Percentiles rank a stretch among this genome's conserved stretches.
Conservation (phyloP, 2,113 vertebrate genomes). For the Bos indicus region DNA sequence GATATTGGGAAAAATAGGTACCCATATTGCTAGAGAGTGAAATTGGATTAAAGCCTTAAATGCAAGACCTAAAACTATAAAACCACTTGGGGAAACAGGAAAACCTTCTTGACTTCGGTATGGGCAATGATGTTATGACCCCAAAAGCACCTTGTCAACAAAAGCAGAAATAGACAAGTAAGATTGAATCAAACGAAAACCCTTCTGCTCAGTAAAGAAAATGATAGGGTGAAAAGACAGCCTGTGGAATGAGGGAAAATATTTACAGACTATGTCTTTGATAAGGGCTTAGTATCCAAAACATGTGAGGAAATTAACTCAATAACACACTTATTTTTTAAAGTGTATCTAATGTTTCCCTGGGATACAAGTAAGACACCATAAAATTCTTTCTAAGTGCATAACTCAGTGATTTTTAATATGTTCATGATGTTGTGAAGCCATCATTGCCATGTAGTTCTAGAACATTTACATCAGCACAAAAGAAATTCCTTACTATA, state of each 20-base stretch:
- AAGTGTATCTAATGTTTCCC: neutral
- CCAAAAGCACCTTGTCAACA: neutral
- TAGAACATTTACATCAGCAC: neutral
- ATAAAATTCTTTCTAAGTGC: neutral
- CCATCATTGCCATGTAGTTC: neutral
- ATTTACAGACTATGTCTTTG: neutral
- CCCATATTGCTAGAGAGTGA: neutral
- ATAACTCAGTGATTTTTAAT: neutral
- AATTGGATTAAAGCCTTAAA: neutral
- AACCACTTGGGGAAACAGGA: neutral
- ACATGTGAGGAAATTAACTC: neutral
- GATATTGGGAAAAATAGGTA: neutral
- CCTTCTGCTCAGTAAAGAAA: neutral
- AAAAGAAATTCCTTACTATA: neutral
- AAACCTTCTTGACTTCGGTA: neutral
- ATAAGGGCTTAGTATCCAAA: neutral
- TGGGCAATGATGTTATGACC: neutral
- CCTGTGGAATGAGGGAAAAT: neutral
- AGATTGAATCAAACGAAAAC: neutral
- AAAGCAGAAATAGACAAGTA: neutral
- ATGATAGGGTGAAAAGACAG: neutral
- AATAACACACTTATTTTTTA: neutral
- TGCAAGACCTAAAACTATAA: neutral
- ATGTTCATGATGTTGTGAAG: neutral
- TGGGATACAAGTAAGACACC: neutral